Conservation (phyloP, 2,888 invertebrate species). For the Agrochola macilenta region DNA sequence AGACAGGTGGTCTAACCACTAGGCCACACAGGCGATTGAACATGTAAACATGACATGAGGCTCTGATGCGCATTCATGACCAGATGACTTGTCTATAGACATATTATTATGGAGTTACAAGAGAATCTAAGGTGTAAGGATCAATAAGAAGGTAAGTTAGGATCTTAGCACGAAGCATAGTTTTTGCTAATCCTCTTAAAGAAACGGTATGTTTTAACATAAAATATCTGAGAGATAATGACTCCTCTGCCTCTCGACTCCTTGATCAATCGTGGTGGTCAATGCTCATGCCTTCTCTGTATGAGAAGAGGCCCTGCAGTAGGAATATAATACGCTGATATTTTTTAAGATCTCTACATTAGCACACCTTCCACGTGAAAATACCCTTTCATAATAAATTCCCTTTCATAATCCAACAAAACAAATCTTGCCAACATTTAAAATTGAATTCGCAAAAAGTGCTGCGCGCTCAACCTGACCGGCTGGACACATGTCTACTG, state of each 20-base stretch:
- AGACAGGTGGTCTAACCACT: too few species aligned
- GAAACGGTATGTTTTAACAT: neutral
- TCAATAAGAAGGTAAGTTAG: neutral
- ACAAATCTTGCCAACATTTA: slow-evolving; percentile 17
- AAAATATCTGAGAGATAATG: neutral
- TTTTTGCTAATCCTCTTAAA: neutral
- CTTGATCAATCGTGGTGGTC: neutral
- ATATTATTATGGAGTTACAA: too few species aligned
- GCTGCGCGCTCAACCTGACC: slow-evolving; percentile 32
- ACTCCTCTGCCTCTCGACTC: neutral
- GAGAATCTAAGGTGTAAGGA: neutral
- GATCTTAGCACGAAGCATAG: too few species aligned
- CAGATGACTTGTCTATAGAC: too few species aligned
- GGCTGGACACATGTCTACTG: slow-evolving; percentile 70
- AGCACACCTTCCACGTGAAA: too few species aligned
- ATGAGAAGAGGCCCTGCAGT: neutral
- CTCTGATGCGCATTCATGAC: too few species aligned
- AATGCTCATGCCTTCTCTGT: neutral
- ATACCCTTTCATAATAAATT: too few species aligned
- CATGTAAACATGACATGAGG: too few species aligned
- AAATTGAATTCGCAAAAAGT: slow-evolving; percentile 51
- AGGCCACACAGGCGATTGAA: too few species aligned
- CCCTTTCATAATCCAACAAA: neutral
- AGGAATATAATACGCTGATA: neutral
- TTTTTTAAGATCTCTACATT: neutral